phyloP scores from a whole-genome alignment of 2,888 invertebrate species.

The Heliconius charithonia region DNA sequence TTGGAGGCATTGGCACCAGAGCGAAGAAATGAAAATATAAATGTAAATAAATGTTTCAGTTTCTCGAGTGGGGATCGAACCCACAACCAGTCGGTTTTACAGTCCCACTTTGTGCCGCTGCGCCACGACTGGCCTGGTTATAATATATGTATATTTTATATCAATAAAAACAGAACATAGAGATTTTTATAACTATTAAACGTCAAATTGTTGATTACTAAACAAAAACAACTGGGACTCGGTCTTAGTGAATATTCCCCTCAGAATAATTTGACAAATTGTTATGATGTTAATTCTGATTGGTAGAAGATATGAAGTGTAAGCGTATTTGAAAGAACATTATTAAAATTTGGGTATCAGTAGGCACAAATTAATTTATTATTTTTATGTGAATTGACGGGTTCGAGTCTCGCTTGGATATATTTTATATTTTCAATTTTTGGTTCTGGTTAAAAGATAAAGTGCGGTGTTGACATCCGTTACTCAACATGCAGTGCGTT shows the following conservation, averaged over 20 bases:
- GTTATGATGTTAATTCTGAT: constrained; percentile 39
- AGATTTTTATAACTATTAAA: neutral
- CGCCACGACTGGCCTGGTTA: too few species aligned
- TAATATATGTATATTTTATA: too few species aligned
- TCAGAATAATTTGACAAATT: constrained; percentile 58
- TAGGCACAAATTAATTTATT: neutral
- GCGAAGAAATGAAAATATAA: too few species aligned
- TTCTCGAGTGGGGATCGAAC: too few species aligned
- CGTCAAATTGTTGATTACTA: constrained; percentile 20
- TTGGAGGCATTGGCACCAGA: too few species aligned
- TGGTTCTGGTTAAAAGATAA: too few species aligned
- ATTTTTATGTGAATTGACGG: neutral
- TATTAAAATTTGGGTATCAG: neutral
- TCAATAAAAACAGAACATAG: neutral
- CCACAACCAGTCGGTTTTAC: too few species aligned
- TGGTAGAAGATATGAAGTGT: constrained; percentile 37
- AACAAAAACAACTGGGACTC: constrained; percentile 15
- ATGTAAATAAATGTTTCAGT: too few species aligned
- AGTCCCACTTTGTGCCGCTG: too few species aligned
- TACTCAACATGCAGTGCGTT: too few species aligned
- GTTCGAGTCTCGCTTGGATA: neutral
- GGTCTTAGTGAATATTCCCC: constrained; percentile 46
- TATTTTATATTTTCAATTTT: neutral
- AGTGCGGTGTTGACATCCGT: rapidly evolving
- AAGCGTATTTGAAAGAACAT: neutral